Evolutionary conservation across 2,113 vertebrate species (phyloP).

Genomic region (Taxidea taxus): DNA sequence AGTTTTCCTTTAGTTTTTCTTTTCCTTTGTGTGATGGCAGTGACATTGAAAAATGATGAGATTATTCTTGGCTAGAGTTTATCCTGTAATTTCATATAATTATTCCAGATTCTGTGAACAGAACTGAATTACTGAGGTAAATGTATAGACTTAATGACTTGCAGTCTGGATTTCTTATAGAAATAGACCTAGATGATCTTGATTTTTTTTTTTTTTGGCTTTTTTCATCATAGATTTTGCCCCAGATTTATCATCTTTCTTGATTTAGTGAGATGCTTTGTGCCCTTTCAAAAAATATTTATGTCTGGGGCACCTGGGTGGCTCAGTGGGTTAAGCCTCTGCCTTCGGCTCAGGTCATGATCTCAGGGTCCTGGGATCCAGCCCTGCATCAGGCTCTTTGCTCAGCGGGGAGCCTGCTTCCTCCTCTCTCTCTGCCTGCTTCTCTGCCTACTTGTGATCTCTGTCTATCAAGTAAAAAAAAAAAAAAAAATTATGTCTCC

Average conservation of each 20-base stretch:
- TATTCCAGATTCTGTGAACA: conserved; percentile 39
- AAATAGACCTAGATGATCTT: background rate
- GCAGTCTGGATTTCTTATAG: conserved; percentile 16
- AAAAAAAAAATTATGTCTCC: too few relatives aligned
- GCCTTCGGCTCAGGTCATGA: too few relatives aligned
- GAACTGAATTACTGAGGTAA: conserved; percentile 2
- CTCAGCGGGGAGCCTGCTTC: too few relatives aligned
- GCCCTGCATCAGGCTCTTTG: too few relatives aligned
- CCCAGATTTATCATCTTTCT: conserved; percentile 20
- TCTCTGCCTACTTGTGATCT: too few relatives aligned
- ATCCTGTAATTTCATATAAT: conserved; percentile 45
- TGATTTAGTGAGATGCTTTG: conserved; percentile 39
- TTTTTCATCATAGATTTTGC: conserved; percentile 34
- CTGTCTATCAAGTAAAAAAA: too few relatives aligned
- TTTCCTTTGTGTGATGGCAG: fast-evolving
- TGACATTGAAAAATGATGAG: conserved; percentile 31
- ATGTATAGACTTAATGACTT: conserved; percentile 35
- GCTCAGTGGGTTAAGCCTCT: too few relatives aligned
- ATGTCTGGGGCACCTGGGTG: too few relatives aligned
- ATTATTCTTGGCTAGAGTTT: conserved; percentile 18
- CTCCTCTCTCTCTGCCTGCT: too few relatives aligned
- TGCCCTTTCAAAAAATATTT: conserved; percentile 43
- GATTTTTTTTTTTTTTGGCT: conserved; percentile 12
- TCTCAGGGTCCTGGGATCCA: too few relatives aligned
- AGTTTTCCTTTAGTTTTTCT: background rate